Evolutionary conservation across 2,113 vertebrate genomes (phyloP).

Genomic region (Plotosus lineatus): DNA sequence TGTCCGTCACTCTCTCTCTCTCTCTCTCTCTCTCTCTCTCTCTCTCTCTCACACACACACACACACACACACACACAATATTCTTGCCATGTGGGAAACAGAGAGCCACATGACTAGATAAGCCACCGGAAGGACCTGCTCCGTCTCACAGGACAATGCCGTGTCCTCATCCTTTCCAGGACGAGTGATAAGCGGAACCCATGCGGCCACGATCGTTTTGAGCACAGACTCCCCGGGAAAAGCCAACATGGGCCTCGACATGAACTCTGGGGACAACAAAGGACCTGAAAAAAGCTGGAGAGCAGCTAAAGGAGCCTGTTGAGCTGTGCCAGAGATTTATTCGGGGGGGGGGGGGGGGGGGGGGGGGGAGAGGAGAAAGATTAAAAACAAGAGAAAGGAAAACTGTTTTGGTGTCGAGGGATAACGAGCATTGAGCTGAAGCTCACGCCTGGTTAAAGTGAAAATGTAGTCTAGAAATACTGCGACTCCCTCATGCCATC

Average conservation of each 20-base stretch:
- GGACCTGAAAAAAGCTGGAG: constrained; percentile 29
- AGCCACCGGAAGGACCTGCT: neutral
- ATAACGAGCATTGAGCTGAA: constrained; percentile 47
- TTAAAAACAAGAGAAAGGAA: constrained; percentile 3
- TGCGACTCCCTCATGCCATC: constrained; percentile 40
- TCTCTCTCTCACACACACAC: constrained; percentile 25
- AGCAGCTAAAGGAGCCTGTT: constrained; percentile 29
- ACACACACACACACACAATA: constrained; percentile 14
- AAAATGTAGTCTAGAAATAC: constrained; percentile 56
- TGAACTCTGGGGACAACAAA: constrained; percentile 40
- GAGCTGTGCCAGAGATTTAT: constrained; percentile 40
- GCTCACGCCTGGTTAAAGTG: constrained; percentile 61
- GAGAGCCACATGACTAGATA: constrained; percentile 32
- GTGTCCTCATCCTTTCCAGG: neutral
- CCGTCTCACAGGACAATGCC: neutral
- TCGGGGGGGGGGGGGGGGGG: constrained; percentile 29
- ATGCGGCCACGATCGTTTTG: constrained; percentile 45
- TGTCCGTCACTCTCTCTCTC: constrained; percentile 7
- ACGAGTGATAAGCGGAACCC: constrained; percentile 44
- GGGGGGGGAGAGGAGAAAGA: neutral
- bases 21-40: constrained; percentile 55
- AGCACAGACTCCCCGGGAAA: constrained; percentile 20
- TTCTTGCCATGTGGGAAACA: constrained; percentile 46
- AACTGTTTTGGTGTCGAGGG: constrained; percentile 43
- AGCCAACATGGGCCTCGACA: constrained; percentile 31